These are phyloP conservation scores for Pseudocheirus occidentalis DNA, from an alignment of 2,797 vertebrate genomes.

Conservation along the genomic window DNA sequence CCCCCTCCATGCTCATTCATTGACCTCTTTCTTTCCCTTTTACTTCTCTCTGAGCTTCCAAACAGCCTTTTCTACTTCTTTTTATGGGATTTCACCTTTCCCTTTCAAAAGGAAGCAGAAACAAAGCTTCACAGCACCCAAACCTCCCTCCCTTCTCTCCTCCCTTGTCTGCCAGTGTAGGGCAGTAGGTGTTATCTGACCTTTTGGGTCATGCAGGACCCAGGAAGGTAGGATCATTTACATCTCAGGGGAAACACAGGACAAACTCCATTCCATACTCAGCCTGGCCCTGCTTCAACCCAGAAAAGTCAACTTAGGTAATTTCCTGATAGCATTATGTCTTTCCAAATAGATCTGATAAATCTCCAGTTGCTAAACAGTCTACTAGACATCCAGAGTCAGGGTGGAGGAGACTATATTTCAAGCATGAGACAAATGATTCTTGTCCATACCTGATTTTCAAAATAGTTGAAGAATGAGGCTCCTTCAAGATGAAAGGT, in stretches of 20 bases:
- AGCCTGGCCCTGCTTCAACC: not conserved
- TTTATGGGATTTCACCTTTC: not conserved
- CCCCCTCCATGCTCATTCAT: not conserved
- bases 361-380: conserved; percentile 8
- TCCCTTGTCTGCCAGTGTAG: no score
- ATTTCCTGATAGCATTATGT: not conserved
- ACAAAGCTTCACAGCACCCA: not conserved
- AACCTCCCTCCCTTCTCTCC: not conserved
- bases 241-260: not conserved
- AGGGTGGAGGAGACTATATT: conserved; percentile 6
- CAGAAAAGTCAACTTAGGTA: not conserved
- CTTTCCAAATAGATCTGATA: not conserved
- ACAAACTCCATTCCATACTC: not conserved
- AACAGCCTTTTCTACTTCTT: not conserved
- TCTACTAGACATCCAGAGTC: conserved; percentile 36
- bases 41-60: not conserved
- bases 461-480: conserved; percentile 14
- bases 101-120: not conserved
- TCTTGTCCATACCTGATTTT: conserved; percentile 26
- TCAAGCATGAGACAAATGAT: conserved; percentile 12
- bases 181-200: not conserved
- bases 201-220: not conserved
- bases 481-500: not conserved
- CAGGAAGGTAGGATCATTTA: not conserved
- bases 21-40: not conserved